Evolutionary conservation across 2,797 vertebrate genomes (phyloP).

Genomic region (Martes flavigula): DNA sequence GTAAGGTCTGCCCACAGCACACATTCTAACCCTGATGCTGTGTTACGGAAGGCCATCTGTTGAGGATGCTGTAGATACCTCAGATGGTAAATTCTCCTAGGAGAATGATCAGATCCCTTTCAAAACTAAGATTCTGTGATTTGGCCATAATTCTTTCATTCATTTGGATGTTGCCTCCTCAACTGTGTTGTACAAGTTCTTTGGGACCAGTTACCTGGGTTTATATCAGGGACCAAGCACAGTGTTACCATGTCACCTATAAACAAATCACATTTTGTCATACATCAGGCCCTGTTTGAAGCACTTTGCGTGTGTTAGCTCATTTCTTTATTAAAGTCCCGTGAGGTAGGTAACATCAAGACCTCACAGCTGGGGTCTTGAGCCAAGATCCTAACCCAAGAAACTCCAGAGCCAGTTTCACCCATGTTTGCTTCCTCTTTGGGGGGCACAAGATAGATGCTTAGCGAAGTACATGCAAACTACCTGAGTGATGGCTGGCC

Average conservation of each 20-base stretch:
- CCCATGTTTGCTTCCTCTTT: not conserved
- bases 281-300: not conserved
- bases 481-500: not conserved
- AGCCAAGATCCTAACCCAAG: not conserved
- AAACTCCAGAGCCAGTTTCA: not conserved
- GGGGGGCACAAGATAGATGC: not conserved
- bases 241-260: not conserved
- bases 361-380: not conserved
- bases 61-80: not conserved
- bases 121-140: not conserved
- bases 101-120: not conserved
- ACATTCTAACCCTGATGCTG: not conserved
- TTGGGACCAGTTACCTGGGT: not conserved
- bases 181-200: not conserved
- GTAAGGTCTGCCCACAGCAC: not conserved
- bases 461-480: not conserved
- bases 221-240: not conserved
- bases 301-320: not conserved
- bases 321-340: not conserved
- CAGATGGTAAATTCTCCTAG: not conserved
- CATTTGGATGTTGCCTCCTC: not conserved
- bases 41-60: not conserved
- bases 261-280: not conserved
- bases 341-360: not conserved
- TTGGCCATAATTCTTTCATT: not conserved